Evolutionary conservation across 2,888 invertebrate genomes (phyloP), one percentile per base, ranked within the genome.

Genomic region (Andricus curvator): DNA sequence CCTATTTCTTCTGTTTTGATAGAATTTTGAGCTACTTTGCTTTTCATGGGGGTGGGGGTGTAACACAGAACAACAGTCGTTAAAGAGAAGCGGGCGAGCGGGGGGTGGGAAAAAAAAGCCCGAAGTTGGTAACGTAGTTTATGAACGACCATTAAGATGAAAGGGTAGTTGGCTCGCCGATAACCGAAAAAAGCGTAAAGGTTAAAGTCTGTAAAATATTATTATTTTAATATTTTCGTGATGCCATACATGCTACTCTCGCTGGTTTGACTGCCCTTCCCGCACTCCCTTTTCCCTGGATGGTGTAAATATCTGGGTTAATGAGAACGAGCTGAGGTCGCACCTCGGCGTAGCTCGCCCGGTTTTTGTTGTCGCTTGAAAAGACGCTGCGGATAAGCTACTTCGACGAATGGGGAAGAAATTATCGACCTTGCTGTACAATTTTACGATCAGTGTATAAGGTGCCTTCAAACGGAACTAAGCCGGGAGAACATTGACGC

Each of bases 271-370:
- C 68, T 68, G 48, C 51, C 70, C 33, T 70, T 70, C 20, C 33
- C 51, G 17, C 33, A 51, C 78, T 56, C 62, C 20, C 48, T 20
- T 44, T 20, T 80, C 78, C 62, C 37, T 37, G 8, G 33, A 79
- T 83, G 80, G 79, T 79, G 84, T 82, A 86, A 85, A 85, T 89
- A 90, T 90, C 88, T 89, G 82, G 90, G 89, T 90, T 89, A 90
- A 90, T 89, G 89, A 90, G 89, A 89, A 85, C 85, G 85, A 83
- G 84, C 85, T 85, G 85, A 86, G 86, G 86, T 84, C 85, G 85
- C 83, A 83, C 83, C 83, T 83, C 81, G 62, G 70, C 79, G 51
- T 51, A 70, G 70, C 29, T 33, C 51, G 51, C 70, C 33, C 51
- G 70, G 70, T 70, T 70, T 44, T 51, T 48, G 70, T 70, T 70